Percentiles rank a stretch among this genome's conserved stretches.
phyloP scores from a whole-genome alignment of 2,888 invertebrate genomes.

The Ichneumoninae sp. region DNA sequence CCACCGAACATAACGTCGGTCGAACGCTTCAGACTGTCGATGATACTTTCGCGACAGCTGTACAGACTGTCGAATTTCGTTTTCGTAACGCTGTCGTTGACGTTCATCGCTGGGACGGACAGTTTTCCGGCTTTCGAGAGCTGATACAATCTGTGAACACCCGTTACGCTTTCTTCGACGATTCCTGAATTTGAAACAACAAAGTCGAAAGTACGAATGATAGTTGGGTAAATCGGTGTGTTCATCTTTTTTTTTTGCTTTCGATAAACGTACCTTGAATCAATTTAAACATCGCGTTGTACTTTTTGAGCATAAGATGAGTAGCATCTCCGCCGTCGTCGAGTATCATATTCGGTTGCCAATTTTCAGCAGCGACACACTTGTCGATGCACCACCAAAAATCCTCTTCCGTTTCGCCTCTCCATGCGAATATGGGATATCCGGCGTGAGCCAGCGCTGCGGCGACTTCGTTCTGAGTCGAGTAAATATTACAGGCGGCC shows the following conservation, averaged over 20 bases:
- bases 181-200: slow-evolving; percentile 87
- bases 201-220: slow-evolving; percentile 2
- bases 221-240: slow-evolving; percentile 13
- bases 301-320: slow-evolving; percentile 97
- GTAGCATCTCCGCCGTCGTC: slow-evolving; percentile 99
- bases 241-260: neutral
- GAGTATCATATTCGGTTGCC: slow-evolving; percentile 99
- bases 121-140: slow-evolving; percentile 97
- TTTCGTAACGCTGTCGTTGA: slow-evolving; percentile 99
- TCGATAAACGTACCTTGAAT: slow-evolving; percentile 88
- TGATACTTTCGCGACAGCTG: slow-evolving; percentile 96
- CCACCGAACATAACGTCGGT: slow-evolving; percentile 99
- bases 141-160: slow-evolving; percentile 98
- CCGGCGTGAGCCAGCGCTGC: slow-evolving; percentile 97
- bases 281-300: slow-evolving; percentile 95
- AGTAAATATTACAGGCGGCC: slow-evolving; percentile 99
- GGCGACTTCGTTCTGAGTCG: slow-evolving; percentile 99
- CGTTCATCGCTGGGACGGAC: slow-evolving; percentile 98
- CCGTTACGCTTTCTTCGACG: slow-evolving; percentile 98
- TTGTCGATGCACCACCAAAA: slow-evolving; percentile 99
- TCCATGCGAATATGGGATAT: slow-evolving; percentile 97
- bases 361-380: slow-evolving; percentile 95
- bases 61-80: slow-evolving; percentile 99
- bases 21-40: slow-evolving; percentile 94
- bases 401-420: slow-evolving; percentile 98